Evolutionary conservation across 2,797 vertebrate genomes (phyloP), one percentile per base, ranked within the genome.

Genomic region (Neopelma chrysocephalum): DNA sequence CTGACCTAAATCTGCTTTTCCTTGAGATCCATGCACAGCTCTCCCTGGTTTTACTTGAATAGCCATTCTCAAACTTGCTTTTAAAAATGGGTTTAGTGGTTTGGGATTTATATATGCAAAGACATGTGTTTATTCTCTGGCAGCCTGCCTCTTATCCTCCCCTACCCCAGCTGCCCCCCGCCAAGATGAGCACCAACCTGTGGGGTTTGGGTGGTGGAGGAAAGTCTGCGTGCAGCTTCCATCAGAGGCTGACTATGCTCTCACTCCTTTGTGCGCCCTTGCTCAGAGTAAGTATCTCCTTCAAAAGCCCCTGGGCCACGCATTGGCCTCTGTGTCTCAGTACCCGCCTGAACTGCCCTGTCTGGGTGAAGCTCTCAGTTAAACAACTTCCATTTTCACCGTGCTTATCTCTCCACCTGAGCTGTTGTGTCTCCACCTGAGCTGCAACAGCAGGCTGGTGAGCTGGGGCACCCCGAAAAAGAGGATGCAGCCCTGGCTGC

Each of bases 271-370:
- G 32, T 45, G 47, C 68, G 12, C 15, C 34, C 29, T 65, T 57
- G 20, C 12, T 50, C 23, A n/a, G n/a, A 61, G 40, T 25, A 42
- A 72, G 5, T 40, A 22, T 3, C 57, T 65, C 18, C 38, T 32
- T 29, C 6, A 21, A 31, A 68, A 72, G 27, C 11, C 48, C n/a
- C 7, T 40, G 48, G 54, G n/a, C 38, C 54, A 23, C 54, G 5
- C 0, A 0, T 3, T 40, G 29, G 34, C 29, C 45, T 88, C 17
- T 31, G 11, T 88, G 42, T 34, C 5, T 2, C 1, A 1, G 9
- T 57, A 1, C n/a, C 12, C 7, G 4, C 42, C 48, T 3, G 4
- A 3, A 1, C 16, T 72, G 64, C 57, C 34, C 20, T 38, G 22
- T 40, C 47, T 45, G 51, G 61, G 13, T 79, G 73, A 29, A 84